phyloP scores from a whole-genome alignment of 2,797 vertebrate species.

The Rhinogobio ventralis region DNA sequence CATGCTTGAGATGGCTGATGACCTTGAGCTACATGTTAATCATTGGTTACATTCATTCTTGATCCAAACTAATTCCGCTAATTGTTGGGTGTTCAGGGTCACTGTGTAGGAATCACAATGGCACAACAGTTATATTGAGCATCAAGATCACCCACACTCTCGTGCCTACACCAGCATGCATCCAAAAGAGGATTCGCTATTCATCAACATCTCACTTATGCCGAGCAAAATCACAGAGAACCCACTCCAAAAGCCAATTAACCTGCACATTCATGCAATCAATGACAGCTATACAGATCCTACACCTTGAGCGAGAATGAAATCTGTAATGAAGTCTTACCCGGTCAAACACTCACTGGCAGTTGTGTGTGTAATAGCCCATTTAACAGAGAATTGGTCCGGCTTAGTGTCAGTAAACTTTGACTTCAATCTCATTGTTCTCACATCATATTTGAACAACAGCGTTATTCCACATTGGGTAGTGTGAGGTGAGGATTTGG shows the following conservation, averaged over 20 bases:
- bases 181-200: slow-evolving; percentile 31
- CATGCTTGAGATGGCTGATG: background rate
- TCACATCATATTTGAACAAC: slow-evolving; percentile 56
- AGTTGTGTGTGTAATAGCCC: slow-evolving; percentile 37
- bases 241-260: slow-evolving; percentile 52
- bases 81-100: slow-evolving; percentile 1
- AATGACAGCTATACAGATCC: slow-evolving; percentile 31
- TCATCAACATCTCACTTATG: slow-evolving; percentile 34
- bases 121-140: slow-evolving; percentile 10
- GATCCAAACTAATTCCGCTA: background rate
- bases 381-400: slow-evolving; percentile 41
- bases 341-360: slow-evolving; percentile 37
- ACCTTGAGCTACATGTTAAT: slow-evolving; percentile 6
- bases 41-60: background rate
- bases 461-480: slow-evolving; percentile 27
- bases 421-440: slow-evolving; percentile 46
- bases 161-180: slow-evolving; percentile 42
- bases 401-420: slow-evolving; percentile 45
- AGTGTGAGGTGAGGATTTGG: slow-evolving; percentile 40
- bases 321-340: slow-evolving; percentile 40
- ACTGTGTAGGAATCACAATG: slow-evolving; percentile 18
- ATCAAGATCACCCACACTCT: background rate
- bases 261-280: slow-evolving; percentile 39
- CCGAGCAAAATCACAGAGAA: slow-evolving; percentile 26
- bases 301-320: slow-evolving; percentile 40